Base-by-base conservation (phyloP, 2,113 vertebrate species). In the Cathartes aura region DNA sequence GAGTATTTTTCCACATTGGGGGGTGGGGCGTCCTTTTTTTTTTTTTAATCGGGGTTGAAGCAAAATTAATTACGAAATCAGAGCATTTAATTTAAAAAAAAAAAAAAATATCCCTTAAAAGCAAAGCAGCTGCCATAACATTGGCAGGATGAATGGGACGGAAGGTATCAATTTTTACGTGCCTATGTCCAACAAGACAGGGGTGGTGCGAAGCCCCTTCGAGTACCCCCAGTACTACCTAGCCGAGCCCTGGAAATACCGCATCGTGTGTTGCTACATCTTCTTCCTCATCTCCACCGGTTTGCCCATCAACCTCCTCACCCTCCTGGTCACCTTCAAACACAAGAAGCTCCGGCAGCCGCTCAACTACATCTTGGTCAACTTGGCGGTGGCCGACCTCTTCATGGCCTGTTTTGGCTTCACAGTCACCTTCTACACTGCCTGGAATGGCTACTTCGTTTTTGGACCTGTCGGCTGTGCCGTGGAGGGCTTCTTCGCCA, bases 301-400 rank as follows among this genome's bases (percentile, higher is more conserved):
- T 47, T 89, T 98, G 40, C 98, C 99, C 94, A 98, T 99, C 98
- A 99, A 99, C 42, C 87, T 94, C 50, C 97, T 99, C 95, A 99
- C 99, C 34, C 88, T 99, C 89, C 6, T 98, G 76, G 99, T 99
- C 87, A 99, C 98, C 47, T 98, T 97, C 87, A 98, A 98, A 75
- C 98, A 99, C 92, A 99, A 99, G 98, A 99, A 99, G 94, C 98
- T 99, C 36, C 96, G 98, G 43, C 98, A 99, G 93, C 99, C 98
- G 2, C 98, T 98, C 88, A 98, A 99, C 90, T 98, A 98, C 84
- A 98, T 99, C 96, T 91, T 99, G 87, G 98, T 98, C 50, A 99
- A 98, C 96, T 85, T 99, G 98, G 98, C 98, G 0, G 98, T 98
- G 79, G 98, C 98, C 11, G 98, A 98, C 29, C 96, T 99, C 42